phyloP scores from a whole-genome alignment of 1,140 invertebrate species.

The Drosophila saltans region DNA sequence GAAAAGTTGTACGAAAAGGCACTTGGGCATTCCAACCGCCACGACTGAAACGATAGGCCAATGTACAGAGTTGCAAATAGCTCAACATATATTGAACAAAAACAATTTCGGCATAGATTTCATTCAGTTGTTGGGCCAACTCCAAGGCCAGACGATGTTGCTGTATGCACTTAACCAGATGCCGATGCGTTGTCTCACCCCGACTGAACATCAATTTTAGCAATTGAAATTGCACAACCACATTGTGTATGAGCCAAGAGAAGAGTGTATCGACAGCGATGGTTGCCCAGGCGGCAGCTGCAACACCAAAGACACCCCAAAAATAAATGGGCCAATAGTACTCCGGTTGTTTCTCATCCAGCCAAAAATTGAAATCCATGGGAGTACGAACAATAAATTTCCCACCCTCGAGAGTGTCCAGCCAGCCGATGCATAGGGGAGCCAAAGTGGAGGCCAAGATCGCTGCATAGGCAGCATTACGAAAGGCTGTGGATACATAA shows the following conservation, averaged over 20 bases:
- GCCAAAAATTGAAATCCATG: constrained; percentile 58
- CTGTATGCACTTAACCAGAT: constrained; percentile 31
- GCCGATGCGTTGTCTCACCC: background rate
- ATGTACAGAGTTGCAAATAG: constrained; percentile 55
- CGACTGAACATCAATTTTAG: constrained; percentile 10
- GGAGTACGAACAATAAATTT: constrained; percentile 41
- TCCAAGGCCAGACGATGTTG: constrained; percentile 44
- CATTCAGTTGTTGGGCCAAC: constrained; percentile 38
- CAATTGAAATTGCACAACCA: constrained; percentile 51
- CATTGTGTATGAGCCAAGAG: constrained; percentile 56
- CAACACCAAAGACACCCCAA: constrained; percentile 42
- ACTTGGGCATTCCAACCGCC: constrained; percentile 42
- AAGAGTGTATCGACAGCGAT: constrained; percentile 51
- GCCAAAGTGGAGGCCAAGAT: constrained; percentile 26
- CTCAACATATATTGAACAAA: constrained; percentile 61
- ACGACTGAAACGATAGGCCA: constrained; percentile 49
- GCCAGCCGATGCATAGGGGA: constrained; percentile 30
- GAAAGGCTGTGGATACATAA: constrained; percentile 38
- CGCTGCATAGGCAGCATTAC: constrained; percentile 27
- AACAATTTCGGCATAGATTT: constrained; percentile 47
- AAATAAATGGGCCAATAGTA: constrained; percentile 50
- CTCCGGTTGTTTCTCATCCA: constrained; percentile 27
- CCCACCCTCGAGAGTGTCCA: constrained; percentile 7
- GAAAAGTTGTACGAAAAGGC: constrained; percentile 46
- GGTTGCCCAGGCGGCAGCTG: constrained; percentile 28